These are phyloP conservation scores for Anodontia alba DNA, from an alignment of 2,888 invertebrate species.

Conservation along the genomic window DNA sequence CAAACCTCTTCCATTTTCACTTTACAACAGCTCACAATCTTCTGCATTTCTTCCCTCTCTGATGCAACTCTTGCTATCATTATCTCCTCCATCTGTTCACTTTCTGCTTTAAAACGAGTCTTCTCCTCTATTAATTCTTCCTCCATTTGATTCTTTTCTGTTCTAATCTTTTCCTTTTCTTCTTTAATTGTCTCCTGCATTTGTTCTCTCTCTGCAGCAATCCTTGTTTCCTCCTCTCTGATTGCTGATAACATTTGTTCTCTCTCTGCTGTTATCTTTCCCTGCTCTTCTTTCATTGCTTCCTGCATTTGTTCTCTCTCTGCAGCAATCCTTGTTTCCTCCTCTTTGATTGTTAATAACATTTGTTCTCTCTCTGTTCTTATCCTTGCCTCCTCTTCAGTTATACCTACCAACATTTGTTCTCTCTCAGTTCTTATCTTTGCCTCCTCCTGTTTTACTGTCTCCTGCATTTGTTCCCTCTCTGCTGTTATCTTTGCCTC, in stretches of 20 bases:
- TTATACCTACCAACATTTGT: neutral
- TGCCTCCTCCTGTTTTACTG: constrained; percentile 16
- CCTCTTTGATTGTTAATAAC: neutral
- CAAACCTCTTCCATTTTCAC: constrained; percentile 37
- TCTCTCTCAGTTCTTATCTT: constrained; percentile 15
- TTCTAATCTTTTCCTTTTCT: no score
- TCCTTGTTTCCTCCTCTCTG: neutral
- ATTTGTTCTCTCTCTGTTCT: neutral
- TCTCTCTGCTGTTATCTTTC: neutral
- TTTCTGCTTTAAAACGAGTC: constrained; percentile 7
- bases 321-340: neutral
- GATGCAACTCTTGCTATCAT: no score
- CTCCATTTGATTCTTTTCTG: no score
- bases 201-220: constrained; percentile 22
- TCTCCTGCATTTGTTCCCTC: constrained; percentile 31
- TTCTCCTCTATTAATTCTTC: constrained; percentile 8
- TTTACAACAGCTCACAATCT: constrained; percentile 25
- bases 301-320: constrained; percentile 37
- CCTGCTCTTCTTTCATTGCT: no score
- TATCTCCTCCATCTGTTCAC: no score
- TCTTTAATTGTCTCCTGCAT: constrained; percentile 5
- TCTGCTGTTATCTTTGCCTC: constrained; percentile 3
- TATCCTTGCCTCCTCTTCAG: neutral
- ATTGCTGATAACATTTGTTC: neutral
- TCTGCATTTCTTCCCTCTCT: neutral